A percentile compares a stretch with the other conserved stretches of the same genome.
Conservation (phyloP, 2,888 invertebrate genomes). For the Hyposoter dolosus region DNA sequence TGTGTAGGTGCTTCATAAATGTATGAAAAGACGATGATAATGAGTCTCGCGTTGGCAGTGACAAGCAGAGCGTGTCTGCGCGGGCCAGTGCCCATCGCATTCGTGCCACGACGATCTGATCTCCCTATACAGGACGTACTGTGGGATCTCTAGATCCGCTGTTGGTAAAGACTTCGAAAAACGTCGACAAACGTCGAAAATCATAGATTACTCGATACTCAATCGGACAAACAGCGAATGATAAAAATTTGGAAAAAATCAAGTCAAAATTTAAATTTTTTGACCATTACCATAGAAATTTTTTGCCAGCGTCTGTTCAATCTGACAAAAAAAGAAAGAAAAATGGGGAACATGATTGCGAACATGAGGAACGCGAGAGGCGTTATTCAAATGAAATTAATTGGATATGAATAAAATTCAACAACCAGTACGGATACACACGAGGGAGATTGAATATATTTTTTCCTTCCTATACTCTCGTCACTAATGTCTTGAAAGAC, state of each 20-base stretch:
- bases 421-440: neutral
- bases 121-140: constrained; percentile 54
- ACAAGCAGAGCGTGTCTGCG: constrained; percentile 81
- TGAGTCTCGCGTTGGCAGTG: constrained; percentile 76
- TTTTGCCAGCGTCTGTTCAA: neutral
- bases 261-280: neutral
- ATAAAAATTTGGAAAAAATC: neutral
- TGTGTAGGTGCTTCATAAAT: constrained; percentile 20
- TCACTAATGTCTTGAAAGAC: constrained; percentile 39
- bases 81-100: constrained; percentile 79
- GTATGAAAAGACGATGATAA: constrained; percentile 72
- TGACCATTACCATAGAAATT: neutral
- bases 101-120: constrained; percentile 74
- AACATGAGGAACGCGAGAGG: too few species aligned
- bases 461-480: neutral
- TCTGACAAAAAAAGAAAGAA: too few species aligned
- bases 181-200: too few species aligned
- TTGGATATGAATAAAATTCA: neutral
- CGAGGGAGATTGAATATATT: neutral
- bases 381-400: neutral
- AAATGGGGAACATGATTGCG: too few species aligned
- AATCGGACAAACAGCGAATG: too few species aligned
- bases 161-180: constrained; percentile 34
- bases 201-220: too few species aligned
- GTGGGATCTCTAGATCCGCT: constrained; percentile 40